A percentile compares a stretch with the other conserved stretches of the same genome.
These are phyloP conservation scores for Mesorhabditis sp. DNA, from an alignment of 2,888 invertebrate genomes.

Conservation along the genomic window DNA sequence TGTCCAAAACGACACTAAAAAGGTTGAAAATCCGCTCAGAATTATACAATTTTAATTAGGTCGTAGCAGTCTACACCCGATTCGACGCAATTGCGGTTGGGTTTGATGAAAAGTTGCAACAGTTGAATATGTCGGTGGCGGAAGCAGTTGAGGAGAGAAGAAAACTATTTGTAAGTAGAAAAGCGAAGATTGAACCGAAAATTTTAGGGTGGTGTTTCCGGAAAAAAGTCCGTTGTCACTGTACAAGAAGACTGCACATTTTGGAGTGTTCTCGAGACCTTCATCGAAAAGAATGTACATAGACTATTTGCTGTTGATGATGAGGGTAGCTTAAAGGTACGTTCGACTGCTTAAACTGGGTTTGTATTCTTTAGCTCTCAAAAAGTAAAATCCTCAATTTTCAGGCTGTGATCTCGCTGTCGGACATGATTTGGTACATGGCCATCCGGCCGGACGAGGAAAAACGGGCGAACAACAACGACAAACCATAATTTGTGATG, in stretches of 20 bases:
- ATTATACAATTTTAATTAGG: slow-evolving; percentile 16
- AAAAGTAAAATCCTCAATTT: background rate
- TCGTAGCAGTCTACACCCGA: slow-evolving; percentile 30
- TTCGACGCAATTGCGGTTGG: slow-evolving; percentile 32
- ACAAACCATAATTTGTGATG: too few relatives aligned
- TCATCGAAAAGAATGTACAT: slow-evolving; percentile 35
- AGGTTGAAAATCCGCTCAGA: slow-evolving; percentile 10
- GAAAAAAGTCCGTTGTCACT: slow-evolving; percentile 25
- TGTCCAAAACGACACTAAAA: slow-evolving; percentile 19
- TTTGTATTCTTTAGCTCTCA: background rate
- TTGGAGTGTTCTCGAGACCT: slow-evolving; percentile 28
- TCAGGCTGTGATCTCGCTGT: slow-evolving; percentile 26
- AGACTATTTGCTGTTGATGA: slow-evolving; percentile 28
- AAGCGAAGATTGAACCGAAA: too few relatives aligned
- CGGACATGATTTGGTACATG: slow-evolving; percentile 24
- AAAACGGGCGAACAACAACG: background rate
- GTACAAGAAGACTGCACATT: slow-evolving; percentile 22
- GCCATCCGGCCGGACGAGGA: slow-evolving; percentile 17
- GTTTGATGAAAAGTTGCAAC: slow-evolving; percentile 20
- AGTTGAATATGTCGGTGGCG: slow-evolving; percentile 24
- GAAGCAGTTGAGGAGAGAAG: slow-evolving; percentile 24
- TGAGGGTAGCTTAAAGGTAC: slow-evolving; percentile 18
- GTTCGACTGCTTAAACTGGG: background rate
- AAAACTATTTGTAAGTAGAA: slow-evolving; percentile 14
- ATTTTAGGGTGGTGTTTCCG: slow-evolving; percentile 10